Evolutionary conservation across 2,888 invertebrate species (phyloP).

Genomic region (Neoascia interrupta): DNA sequence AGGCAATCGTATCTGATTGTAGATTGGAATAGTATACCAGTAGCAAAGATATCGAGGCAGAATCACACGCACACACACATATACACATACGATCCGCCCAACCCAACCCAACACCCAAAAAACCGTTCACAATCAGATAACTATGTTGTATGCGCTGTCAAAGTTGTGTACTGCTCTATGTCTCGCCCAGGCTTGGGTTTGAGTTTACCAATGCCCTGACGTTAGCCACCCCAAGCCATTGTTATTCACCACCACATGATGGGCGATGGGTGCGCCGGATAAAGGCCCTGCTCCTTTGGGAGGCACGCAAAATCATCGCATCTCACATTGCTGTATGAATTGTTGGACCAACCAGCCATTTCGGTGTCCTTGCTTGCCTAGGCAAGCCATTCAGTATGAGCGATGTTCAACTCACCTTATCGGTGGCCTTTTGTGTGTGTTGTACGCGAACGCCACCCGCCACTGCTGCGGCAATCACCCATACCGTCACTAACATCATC

Average conservation of each 20-base stretch:
- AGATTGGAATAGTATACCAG: conserved; percentile 57
- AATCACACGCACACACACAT: conserved; percentile 18
- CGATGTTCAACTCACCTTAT: conserved; percentile 64
- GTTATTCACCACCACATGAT: conserved; percentile 59
- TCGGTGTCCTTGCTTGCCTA: conserved; percentile 21
- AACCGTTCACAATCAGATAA: conserved; percentile 52
- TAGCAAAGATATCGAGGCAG: conserved; percentile 7
- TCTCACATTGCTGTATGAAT: conserved; percentile 24
- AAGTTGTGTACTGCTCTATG: conserved; percentile 18
- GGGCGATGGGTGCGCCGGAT: conserved; percentile 34
- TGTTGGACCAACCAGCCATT: neutral
- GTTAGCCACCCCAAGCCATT: conserved; percentile 34
- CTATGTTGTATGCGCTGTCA: conserved; percentile 52
- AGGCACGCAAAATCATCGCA: conserved; percentile 35
- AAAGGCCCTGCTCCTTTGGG: conserved; percentile 13
- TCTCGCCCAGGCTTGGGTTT: conserved; percentile 15
- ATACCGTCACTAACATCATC: neutral
- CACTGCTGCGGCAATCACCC: too few relatives aligned
- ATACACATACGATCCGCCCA: neutral
- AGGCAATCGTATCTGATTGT: conserved; percentile 68
- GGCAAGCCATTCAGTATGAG: too few relatives aligned
- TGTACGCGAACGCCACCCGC: neutral
- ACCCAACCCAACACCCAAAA: conserved; percentile 13
- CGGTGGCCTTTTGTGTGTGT: conserved; percentile 58
- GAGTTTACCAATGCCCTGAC: conserved; percentile 25